Base-by-base conservation (phyloP, 2,888 invertebrate genomes). In the Cataglyphis rosenhaueri region DNA sequence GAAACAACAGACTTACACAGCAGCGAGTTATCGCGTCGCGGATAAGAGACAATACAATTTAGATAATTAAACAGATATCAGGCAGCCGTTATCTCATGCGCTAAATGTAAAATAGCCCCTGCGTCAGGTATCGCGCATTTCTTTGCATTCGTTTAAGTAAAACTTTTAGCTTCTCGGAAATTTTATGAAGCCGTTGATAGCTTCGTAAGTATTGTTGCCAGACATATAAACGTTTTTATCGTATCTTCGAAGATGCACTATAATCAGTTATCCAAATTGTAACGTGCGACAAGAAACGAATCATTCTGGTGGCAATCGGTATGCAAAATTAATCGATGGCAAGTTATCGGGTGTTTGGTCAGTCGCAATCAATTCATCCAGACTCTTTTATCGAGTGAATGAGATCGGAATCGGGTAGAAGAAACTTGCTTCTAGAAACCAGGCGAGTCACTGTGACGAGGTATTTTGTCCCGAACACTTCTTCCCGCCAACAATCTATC, bases 41-140 rank as follows among this genome's bases (percentile, higher is more conserved):
- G 87, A 84, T 87, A 88, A 82, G 87, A 87, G 89, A 86, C 89
- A 90, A 91, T 92, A 91, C 92, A 91, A 91, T 92, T 92, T 92
- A 92, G 92, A 92, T 92, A 92, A 92, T 92, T 92, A 91, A 92
- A 92, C 89, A 91, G 92, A 92, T 92, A 92, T 90, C 92, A 84
- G 81, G 65, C 87, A 52, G 74, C 78, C 75, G 88, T 86, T 89
- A 87, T 88, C 88, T 79, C 66, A 64, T 21, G 87, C 82, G 85
- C 73, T 86, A 88, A 79, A 92, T 92, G 90, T 89, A 87, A 91
- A 90, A 88, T 85, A 87, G 83, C 85, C 74, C 64, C 75, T 64
- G 81, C 70, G 73, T 74, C 73, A 79, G 74, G 76, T 81, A 83
- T 81, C 82, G 57, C 62, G 84, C 75, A 78, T 83, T 74, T 74